Percentiles rank a stretch among this genome's conserved stretches.
Evolutionary conservation across 2,888 invertebrate species (phyloP).

Genomic region (Conomelus anceps): DNA sequence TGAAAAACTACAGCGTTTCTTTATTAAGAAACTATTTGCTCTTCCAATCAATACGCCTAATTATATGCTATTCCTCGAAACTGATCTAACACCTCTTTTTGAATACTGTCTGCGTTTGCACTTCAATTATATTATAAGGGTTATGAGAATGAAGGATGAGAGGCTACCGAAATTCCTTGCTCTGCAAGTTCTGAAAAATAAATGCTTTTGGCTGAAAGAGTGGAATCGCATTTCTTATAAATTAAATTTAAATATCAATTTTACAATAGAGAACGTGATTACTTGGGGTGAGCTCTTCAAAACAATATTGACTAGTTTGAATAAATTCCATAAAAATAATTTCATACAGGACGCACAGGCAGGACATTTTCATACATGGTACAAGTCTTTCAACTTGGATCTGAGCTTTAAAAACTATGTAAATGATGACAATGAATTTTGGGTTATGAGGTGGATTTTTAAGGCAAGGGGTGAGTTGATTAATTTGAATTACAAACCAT

Average conservation of each 20-base stretch:
- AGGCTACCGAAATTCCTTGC: constrained; percentile 12
- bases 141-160: neutral
- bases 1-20: constrained; percentile 8
- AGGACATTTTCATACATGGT: neutral
- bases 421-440: neutral
- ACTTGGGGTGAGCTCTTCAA: neutral
- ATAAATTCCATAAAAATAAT: neutral
- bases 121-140: neutral
- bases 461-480: constrained; percentile 10
- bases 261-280: neutral
- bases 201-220: neutral
- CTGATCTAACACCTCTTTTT: neutral
- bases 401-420: neutral
- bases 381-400: neutral
- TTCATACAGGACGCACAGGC: neutral
- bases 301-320: neutral
- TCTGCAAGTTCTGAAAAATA: constrained; percentile 1
- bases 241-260: neutral
- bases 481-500: constrained; percentile 10
- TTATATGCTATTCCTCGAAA: constrained; percentile 22
- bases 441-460: neutral
- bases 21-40: constrained; percentile 18
- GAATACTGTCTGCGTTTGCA: neutral
- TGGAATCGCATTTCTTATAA: too few species aligned
- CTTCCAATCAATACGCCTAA: constrained; percentile 21